phyloP scores from a whole-genome alignment of 2,888 invertebrate species.

The Nyleta sp. region DNA sequence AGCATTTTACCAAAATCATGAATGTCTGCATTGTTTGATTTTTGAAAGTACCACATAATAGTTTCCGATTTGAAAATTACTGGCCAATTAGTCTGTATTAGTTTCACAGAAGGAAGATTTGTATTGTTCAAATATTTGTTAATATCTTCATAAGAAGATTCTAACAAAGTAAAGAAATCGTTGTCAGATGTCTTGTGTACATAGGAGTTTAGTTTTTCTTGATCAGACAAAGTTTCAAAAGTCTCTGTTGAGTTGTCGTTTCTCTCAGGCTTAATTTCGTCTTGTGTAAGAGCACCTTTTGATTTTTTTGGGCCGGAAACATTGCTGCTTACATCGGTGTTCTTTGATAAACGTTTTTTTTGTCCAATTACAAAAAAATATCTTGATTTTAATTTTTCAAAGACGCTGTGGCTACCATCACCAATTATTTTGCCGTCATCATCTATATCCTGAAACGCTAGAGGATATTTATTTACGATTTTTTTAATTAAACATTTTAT shows the following conservation, averaged over 20 bases:
- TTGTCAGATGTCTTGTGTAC: not conserved
- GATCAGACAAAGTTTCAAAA: not conserved
- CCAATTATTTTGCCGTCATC: conserved; percentile 29
- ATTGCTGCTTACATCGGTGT: no score
- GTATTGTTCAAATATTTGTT: not conserved
- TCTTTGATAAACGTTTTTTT: conserved; percentile 5
- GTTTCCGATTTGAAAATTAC: conserved; percentile 36
- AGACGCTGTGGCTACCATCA: conserved; percentile 11
- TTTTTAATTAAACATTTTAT: conserved; percentile 2
- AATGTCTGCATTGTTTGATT: conserved; percentile 1
- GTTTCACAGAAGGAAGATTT: not conserved
- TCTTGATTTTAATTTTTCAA: conserved; percentile 17
- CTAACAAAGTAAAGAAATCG: conserved; percentile 7
- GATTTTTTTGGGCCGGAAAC: conserved; percentile 14
- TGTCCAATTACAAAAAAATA: conserved; percentile 9
- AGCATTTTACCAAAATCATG: conserved; percentile 33
- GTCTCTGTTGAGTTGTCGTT: not conserved
- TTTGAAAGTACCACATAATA: conserved; percentile 25
- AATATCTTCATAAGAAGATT: conserved; percentile 17
- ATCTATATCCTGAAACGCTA: conserved; percentile 14
- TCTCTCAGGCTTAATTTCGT: not conserved
- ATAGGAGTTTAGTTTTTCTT: conserved; percentile 4
- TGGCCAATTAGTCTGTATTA: conserved; percentile 33
- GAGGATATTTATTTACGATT: conserved; percentile 2
- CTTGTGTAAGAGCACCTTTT: not conserved